Percentiles rank a stretch among this genome's conserved stretches.
phyloP scores from a whole-genome alignment of 37 sponge, comb jelly and placozoan genomes.

The Spongilla lacustris region DNA sequence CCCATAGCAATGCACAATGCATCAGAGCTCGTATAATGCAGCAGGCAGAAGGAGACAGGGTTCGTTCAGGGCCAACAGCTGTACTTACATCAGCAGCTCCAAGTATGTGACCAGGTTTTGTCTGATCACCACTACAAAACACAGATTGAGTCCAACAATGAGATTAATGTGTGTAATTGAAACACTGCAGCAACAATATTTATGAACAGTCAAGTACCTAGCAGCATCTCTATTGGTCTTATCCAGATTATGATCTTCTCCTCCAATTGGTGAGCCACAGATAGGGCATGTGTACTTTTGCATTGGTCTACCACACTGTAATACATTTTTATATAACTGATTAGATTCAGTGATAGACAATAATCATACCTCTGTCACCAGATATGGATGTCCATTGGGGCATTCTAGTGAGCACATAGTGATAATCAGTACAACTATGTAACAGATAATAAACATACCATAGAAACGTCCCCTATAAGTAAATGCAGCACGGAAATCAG shows the following conservation, averaged over 20 bases:
- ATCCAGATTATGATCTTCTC: conserved; percentile 22
- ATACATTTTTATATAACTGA: not conserved
- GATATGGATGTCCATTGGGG: conserved; percentile 76
- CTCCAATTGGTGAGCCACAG: conserved; percentile 55
- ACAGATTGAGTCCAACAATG: too few relatives aligned
- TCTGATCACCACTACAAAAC: too few relatives aligned
- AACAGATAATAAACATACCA: too few relatives aligned
- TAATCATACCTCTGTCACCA: conserved; percentile 59
- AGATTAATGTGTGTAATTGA: too few relatives aligned
- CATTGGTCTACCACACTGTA: conserved; percentile 54
- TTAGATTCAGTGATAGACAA: not conserved
- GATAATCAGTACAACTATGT: too few relatives aligned
- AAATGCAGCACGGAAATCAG: conserved; percentile 28
- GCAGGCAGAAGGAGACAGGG: conserved; percentile 43
- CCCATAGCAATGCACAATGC: conserved; percentile 59
- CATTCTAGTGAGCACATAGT: conserved; percentile 37
- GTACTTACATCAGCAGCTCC: conserved; percentile 37
- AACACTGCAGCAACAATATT: too few relatives aligned
- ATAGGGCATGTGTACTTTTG: conserved; percentile 22
- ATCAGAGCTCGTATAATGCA: conserved; percentile 55
- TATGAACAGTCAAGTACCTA: too few relatives aligned
- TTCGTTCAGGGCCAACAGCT: conserved; percentile 34
- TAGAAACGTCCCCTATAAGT: conserved; percentile 46
- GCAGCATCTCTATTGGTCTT: conserved; percentile 38
- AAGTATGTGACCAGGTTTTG: conserved; percentile 59